Base-by-base conservation (phyloP, 2,113 vertebrate genomes). In the Festucalex cinctus region DNA sequence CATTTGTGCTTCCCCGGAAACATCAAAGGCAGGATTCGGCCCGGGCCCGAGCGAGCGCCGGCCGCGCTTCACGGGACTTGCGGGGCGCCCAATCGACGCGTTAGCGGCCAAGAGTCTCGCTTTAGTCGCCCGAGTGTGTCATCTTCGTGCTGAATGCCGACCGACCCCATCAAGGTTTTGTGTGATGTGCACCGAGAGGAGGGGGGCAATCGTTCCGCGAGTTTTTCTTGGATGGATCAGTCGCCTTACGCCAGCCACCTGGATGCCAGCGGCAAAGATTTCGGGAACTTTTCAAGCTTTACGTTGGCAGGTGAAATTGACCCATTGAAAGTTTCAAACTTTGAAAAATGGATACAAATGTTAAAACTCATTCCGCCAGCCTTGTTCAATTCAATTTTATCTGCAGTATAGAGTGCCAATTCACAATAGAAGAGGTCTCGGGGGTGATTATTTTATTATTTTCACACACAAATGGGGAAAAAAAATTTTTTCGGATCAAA, bases 1-100 rank as follows among this genome's bases (percentile, higher is more conserved):
- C 54, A 56, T 56, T 56, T 56, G 53, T 16, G 24, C 24, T 57
- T 32, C 26, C 26, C 6, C 26, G 54, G 26, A 32, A 57, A 32
- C 54, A 17, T 57, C 54, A 57, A 57, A 57, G 54, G 24, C 51
- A 51, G 51, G 20, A n/a, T 51, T 51, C 48, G 48, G 20, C 51
- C 24, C 51, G 51, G 51, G 12, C 51, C 24, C 5, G 22, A 54
- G 26, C 54, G 28, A 32, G 26, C 26, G 26, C 26, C 54, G 2
- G 26, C 26, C 54, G 2, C 14, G 4, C 22, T 24, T 26, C n/a
- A 2, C 54, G 17, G 32, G 54, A 12, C 24, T 32, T 5, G 16
- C 54, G 54, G 54, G 14, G 14, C 20, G 9, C 37, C 14, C 14
- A 5, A 2, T 32, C 54, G 26, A 28, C 54, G 14, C 14, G 16